phyloP scores from a whole-genome alignment of 1,140 invertebrate species.

The Mesaphorura yosii region DNA sequence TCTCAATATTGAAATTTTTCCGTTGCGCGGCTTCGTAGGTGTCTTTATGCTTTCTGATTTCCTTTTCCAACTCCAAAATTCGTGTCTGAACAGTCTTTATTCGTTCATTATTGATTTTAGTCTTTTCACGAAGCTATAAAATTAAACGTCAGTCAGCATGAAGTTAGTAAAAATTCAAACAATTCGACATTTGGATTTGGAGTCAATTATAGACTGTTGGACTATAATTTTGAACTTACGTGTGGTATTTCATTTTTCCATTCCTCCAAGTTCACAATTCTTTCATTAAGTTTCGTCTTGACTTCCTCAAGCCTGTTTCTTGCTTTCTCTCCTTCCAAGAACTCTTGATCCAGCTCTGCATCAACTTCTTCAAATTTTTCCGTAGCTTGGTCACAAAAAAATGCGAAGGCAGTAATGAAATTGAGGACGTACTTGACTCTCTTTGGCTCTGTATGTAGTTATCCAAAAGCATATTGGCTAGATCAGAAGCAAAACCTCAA shows the following conservation, averaged over 20 bases:
- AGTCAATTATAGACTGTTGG: too few species aligned
- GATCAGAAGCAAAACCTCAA: too few species aligned
- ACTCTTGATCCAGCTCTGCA: not conserved
- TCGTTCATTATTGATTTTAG: not conserved
- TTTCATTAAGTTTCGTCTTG: not conserved
- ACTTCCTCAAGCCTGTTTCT: not conserved
- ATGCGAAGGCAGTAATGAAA: not conserved
- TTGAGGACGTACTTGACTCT: not conserved
- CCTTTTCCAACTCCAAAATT: not conserved
- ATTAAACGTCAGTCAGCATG: not conserved
- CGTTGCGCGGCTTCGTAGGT: not conserved
- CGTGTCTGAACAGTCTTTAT: not conserved
- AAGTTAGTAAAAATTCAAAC: not conserved
- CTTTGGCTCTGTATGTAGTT: slow-evolving; percentile 1
- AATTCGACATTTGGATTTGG: too few species aligned
- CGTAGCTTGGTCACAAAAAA: not conserved
- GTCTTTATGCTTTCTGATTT: not conserved
- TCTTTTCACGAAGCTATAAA: not conserved
- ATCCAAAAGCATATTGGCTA: too few species aligned
- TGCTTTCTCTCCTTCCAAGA: not conserved
- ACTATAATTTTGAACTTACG: slow-evolving; percentile 1
- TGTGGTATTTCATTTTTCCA: not conserved
- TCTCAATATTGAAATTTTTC: not conserved
- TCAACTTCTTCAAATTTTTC: not conserved
- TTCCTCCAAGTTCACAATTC: not conserved